A percentile compares a stretch with the other conserved stretches of the same genome.
Conservation (phyloP, 2,113 vertebrate genomes). For the Corynorhinus townsendii region DNA sequence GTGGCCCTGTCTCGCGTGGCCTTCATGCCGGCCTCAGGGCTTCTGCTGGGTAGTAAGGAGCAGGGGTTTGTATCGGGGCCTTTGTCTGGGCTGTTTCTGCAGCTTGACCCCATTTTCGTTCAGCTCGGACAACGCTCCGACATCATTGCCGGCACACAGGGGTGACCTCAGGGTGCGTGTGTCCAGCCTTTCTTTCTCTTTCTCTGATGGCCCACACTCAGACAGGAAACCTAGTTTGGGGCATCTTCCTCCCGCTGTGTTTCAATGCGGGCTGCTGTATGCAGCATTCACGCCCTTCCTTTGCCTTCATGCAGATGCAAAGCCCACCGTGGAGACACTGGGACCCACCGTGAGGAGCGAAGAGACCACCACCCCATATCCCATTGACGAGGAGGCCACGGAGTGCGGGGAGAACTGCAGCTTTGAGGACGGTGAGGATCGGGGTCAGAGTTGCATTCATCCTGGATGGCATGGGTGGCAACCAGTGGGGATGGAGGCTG, state of each 20-base stretch:
- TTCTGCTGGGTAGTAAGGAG: background rate
- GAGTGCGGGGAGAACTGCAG: conserved; percentile 83
- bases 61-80: accelerated
- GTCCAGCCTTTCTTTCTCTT: background rate
- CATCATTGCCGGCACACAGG: background rate
- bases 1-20: accelerated
- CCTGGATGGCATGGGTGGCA: accelerated
- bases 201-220: background rate
- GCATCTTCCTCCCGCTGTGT: background rate
- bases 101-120: background rate
- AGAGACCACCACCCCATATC: conserved; percentile 85
- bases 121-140: background rate
- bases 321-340: conserved; percentile 87
- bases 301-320: conserved; percentile 82
- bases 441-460: too few species aligned
- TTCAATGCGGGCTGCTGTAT: background rate
- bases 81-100: background rate
- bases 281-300: background rate
- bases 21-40: background rate
- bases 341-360: conserved; percentile 88
- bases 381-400: conserved; percentile 79
- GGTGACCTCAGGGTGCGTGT: background rate
- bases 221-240: background rate
- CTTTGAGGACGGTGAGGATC: conserved; percentile 80
- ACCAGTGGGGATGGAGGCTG: background rate